Conservation (phyloP, 1,140 invertebrate species). For the Octopus bimaculoides region DNA sequence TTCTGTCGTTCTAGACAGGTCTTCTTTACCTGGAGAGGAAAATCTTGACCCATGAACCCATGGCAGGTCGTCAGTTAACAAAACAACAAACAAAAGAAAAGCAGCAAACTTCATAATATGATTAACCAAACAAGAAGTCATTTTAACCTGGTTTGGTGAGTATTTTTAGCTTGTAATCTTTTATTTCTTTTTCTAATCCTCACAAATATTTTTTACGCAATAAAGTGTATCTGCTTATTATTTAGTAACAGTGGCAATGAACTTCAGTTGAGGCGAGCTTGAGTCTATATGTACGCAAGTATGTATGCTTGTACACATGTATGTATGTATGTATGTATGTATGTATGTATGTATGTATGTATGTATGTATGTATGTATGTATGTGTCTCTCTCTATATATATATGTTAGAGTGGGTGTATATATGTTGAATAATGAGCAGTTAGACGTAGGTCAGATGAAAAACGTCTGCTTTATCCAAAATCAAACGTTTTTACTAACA, state of each 20-base stretch:
- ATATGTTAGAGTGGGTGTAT: too few species aligned
- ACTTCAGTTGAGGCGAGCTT: too few species aligned
- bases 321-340: slow-evolving; percentile 3
- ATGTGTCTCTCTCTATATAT: too few species aligned
- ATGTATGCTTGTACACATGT: neutral
- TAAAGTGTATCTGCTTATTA: too few species aligned
- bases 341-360: slow-evolving; percentile 3
- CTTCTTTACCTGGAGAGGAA: neutral
- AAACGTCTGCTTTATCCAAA: too few species aligned
- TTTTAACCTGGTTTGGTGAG: neutral
- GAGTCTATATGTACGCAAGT: neutral
- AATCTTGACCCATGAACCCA: neutral
- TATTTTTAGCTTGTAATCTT: neutral
- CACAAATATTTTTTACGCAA: too few species aligned
- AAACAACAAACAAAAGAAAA: neutral
- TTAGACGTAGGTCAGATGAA: too few species aligned
- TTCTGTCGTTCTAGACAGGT: neutral
- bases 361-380: slow-evolving; percentile 3
- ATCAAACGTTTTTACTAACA: too few species aligned
- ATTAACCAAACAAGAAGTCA: neutral
- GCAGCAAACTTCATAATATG: neutral
- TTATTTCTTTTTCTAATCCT: too few species aligned
- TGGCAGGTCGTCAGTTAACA: neutral
- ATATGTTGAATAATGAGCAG: too few species aligned
- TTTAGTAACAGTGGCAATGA: too few species aligned